Percentiles rank a stretch among this genome's conserved stretches.
phyloP scores from a whole-genome alignment of 2,888 invertebrate genomes.

The Molanna angustata region DNA sequence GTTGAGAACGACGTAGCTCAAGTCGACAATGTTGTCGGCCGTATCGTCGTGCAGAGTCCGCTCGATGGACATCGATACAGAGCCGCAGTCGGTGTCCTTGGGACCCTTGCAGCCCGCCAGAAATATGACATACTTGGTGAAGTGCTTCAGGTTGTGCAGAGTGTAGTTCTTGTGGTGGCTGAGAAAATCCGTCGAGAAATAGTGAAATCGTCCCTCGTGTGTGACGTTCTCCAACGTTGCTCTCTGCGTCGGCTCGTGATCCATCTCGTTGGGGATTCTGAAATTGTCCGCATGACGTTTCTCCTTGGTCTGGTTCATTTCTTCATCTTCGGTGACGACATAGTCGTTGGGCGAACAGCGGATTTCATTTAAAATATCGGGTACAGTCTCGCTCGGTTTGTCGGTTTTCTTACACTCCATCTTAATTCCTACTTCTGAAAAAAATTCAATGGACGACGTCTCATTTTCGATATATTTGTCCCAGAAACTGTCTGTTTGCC shows the following conservation, averaged over 20 bases:
- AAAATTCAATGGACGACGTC: not conserved
- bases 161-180: conserved; percentile 22
- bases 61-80: conserved; percentile 43
- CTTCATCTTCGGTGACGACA: not conserved
- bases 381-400: not conserved
- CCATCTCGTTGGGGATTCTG: conserved; percentile 13
- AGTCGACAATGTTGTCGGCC: conserved; percentile 45
- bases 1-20: conserved; percentile 37
- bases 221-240: conserved; percentile 22
- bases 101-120: conserved; percentile 56
- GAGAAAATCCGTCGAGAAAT: conserved; percentile 19
- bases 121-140: conserved; percentile 57
- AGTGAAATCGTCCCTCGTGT: conserved; percentile 17
- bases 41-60: conserved; percentile 46
- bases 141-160: conserved; percentile 53
- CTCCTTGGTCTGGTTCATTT: conserved; percentile 1
- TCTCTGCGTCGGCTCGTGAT: conserved; percentile 11
- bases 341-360: not conserved
- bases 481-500: conserved; percentile 5
- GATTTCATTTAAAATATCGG: not conserved
- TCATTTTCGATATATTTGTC: conserved; percentile 10
- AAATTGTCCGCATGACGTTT: conserved; percentile 15
- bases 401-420: not conserved
- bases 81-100: conserved; percentile 49
- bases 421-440: not conserved